These are phyloP conservation scores for Zophobas atratus DNA, from an alignment of 1,140 invertebrate species.

Conservation along the genomic window DNA sequence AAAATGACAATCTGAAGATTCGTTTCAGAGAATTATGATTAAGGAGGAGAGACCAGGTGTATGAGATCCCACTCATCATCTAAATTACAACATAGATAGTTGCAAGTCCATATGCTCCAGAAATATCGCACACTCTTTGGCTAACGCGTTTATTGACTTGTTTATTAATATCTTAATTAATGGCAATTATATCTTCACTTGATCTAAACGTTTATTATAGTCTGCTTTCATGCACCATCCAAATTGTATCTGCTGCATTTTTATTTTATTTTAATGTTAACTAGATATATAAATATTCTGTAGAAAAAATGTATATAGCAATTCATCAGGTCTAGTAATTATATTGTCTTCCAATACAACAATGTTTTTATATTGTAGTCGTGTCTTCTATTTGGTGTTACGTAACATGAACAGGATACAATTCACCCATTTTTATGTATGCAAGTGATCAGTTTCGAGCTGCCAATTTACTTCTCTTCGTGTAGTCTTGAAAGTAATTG, in stretches of 20 bases:
- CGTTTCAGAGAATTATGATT: too few relatives aligned
- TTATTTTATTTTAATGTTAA: not conserved
- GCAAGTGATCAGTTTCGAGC: too few relatives aligned
- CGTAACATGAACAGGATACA: too few relatives aligned
- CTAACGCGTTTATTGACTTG: constrained; percentile 61
- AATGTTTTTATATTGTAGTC: too few relatives aligned
- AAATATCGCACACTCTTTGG: constrained; percentile 42
- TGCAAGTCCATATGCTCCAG: constrained; percentile 17
- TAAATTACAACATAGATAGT: not conserved
- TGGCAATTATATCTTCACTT: constrained; percentile 58
- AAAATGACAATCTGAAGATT: too few relatives aligned
- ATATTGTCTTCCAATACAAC: too few relatives aligned
- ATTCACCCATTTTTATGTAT: too few relatives aligned
- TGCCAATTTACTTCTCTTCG: too few relatives aligned
- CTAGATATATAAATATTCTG: not conserved
- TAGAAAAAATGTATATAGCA: too few relatives aligned
- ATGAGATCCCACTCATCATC: not conserved
- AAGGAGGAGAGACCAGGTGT: not conserved
- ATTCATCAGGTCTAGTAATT: too few relatives aligned
- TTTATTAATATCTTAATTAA: constrained; percentile 60
- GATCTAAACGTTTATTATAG: constrained; percentile 42
- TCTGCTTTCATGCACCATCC: not conserved
- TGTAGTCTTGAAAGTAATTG: too few relatives aligned
- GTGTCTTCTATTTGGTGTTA: too few relatives aligned
- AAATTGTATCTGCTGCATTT: not conserved